Base-by-base conservation (phyloP, 1,140 invertebrate species). In the Goniozus legneri region DNA sequence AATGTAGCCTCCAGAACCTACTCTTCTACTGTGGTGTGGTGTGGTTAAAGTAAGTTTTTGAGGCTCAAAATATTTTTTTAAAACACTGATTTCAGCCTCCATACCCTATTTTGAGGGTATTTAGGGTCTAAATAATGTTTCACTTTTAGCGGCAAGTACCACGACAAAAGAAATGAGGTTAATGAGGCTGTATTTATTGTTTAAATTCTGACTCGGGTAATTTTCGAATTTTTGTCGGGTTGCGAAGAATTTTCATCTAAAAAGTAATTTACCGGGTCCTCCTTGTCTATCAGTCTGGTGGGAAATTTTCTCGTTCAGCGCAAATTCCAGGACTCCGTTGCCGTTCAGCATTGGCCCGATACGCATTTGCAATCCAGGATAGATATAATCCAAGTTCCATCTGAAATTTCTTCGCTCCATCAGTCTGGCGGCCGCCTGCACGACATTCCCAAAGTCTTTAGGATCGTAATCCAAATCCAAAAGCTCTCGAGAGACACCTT, bases 311-410 rank as follows among this genome's bases (percentile, higher is more conserved):
- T 80, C 80, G 51, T 87, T 83, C 50, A 89, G 65, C 3, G 82
- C 79, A 59, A 89, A 88, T 62, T 88, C 85, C n/a, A 88, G 67
- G 19, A 87, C 68, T 24, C 86, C 86, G 43, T 78, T 65, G 52
- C 78, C 64, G 72, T 82, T 71, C 1, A 78, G 50, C 41, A 76
- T 80, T 21, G 87, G 86, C 7, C 85, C 84, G 33, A 88, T 80
- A 40, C 80, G 79, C 77, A 89, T 83, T 32, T 79, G 76, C 6
- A 89, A 56, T 3, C 87, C 87, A 0, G 87, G 86, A 67, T 88
- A 85, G 2, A 88, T 20, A 7, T 63, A 76, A 46, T 82, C 78
- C 60, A 89, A 75, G 46, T 87, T 84, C 85, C 85, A 89, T 54
- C 82, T 82, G 38, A 88, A 58, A 22, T 81, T 82, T n/a, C 87